These are phyloP conservation scores for Scylla paramamosain DNA, from an alignment of 1,140 invertebrate species.

Conservation along the genomic window DNA sequence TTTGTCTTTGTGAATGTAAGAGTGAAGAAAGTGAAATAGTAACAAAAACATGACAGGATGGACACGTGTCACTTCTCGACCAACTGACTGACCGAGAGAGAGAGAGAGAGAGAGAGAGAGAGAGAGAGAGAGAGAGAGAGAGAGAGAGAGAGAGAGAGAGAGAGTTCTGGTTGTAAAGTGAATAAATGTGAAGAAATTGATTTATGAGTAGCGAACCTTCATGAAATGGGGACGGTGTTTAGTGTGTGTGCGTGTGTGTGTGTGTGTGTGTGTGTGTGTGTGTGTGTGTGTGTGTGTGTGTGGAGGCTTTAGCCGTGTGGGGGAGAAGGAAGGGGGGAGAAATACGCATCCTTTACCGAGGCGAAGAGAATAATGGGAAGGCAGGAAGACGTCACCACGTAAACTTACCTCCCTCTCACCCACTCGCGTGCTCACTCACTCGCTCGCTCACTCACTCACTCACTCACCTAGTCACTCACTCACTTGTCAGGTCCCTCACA, in stretches of 20 bases:
- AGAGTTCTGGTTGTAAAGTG: background rate
- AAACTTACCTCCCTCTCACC: background rate
- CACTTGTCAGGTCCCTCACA: too few relatives aligned
- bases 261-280: slow-evolving; percentile 20
- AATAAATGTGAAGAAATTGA: too few relatives aligned
- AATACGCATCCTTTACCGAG: too few relatives aligned
- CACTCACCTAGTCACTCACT: background rate
- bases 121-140: slow-evolving; percentile 20
- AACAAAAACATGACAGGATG: background rate
- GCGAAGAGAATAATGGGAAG: background rate
- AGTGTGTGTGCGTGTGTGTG: background rate
- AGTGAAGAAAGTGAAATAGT: too few relatives aligned
- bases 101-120: slow-evolving; percentile 20
- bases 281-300: slow-evolving; percentile 6
- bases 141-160: slow-evolving; percentile 20
- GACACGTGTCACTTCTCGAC: too few relatives aligned
- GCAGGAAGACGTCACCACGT: background rate
- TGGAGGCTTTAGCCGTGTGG: background rate
- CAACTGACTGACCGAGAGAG: background rate
- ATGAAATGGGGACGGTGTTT: background rate
- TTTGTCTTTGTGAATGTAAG: background rate
- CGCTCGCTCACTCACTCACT: slow-evolving; percentile 15
- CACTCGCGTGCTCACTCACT: background rate
- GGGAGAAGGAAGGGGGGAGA: too few relatives aligned
- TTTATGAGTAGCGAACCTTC: background rate